Evolutionary conservation across 2,888 invertebrate species (phyloP).

Genomic region (Drosophila atroscutellata): DNA sequence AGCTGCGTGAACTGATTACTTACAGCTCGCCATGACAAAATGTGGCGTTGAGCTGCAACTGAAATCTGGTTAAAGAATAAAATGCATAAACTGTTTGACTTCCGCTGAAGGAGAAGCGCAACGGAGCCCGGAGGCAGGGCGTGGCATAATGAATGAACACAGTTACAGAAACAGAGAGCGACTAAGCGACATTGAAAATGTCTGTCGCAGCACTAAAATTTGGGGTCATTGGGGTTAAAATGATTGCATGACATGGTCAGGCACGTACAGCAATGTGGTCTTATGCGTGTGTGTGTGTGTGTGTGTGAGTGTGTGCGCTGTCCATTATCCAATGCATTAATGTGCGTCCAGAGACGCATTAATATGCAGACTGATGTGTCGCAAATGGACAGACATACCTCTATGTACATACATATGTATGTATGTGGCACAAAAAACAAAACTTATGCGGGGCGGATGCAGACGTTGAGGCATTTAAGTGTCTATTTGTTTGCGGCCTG

Average conservation of each 20-base stretch:
- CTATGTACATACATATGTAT: slow-evolving; percentile 1
- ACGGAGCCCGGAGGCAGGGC: neutral
- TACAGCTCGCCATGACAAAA: slow-evolving; percentile 5
- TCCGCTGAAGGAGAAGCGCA: slow-evolving; percentile 4
- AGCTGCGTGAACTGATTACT: slow-evolving; percentile 9
- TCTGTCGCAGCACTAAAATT: slow-evolving; percentile 18
- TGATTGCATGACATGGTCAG: slow-evolving; percentile 64
- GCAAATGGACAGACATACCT: slow-evolving; percentile 21
- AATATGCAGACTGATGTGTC: slow-evolving; percentile 65
- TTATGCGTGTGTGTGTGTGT: slow-evolving; percentile 10
- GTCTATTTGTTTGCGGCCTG: slow-evolving; percentile 69
- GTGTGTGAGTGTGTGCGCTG: slow-evolving; percentile 20
- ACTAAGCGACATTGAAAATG: slow-evolving; percentile 61
- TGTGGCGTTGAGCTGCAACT: slow-evolving; percentile 3
- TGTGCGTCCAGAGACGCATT: slow-evolving; percentile 77
- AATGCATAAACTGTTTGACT: slow-evolving; percentile 18
- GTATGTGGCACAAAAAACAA: slow-evolving; percentile 5
- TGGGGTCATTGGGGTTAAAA: slow-evolving; percentile 73
- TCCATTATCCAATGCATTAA: slow-evolving; percentile 76
- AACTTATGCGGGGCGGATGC: slow-evolving; percentile 35
- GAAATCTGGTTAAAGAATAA: slow-evolving; percentile 24
- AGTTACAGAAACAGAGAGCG: neutral
- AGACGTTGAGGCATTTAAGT: slow-evolving; percentile 62
- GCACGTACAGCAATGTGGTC: slow-evolving; percentile 37
- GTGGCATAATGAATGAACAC: slow-evolving; percentile 1